Evolutionary conservation across 2,888 invertebrate species (phyloP).

Genomic region (Hololepta plana): DNA sequence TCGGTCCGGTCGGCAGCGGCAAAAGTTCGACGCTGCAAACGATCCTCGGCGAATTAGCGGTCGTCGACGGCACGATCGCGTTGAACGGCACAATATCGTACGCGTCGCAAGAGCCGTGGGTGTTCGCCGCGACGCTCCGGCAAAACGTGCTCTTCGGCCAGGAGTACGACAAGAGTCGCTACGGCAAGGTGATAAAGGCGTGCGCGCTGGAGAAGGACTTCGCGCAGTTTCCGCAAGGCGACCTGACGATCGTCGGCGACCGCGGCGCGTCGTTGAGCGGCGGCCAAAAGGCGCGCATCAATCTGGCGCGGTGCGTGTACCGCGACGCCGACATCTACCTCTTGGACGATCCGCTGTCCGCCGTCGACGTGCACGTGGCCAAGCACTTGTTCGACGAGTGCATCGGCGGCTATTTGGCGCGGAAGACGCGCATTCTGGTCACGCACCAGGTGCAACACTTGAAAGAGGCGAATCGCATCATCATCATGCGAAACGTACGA

Average conservation of each 20-base stretch:
- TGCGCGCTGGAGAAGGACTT: slow-evolving; percentile 59
- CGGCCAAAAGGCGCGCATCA: slow-evolving; percentile 63
- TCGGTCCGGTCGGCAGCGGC: slow-evolving; percentile 41
- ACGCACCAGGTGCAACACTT: slow-evolving; percentile 79
- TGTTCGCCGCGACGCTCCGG: slow-evolving; percentile 54
- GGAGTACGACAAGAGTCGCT: slow-evolving; percentile 39
- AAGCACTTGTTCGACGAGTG: slow-evolving; percentile 63
- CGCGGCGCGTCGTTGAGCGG: slow-evolving; percentile 61
- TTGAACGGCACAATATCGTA: slow-evolving; percentile 50
- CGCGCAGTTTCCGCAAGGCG: slow-evolving; percentile 49
- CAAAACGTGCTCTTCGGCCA: slow-evolving; percentile 79
- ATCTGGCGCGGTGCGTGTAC: slow-evolving; percentile 48
- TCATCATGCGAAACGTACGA: slow-evolving; percentile 43
- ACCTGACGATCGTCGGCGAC: slow-evolving; percentile 66
- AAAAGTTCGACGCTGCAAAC: slow-evolving; percentile 53
- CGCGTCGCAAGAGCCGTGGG: slow-evolving; percentile 75
- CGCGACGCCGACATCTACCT: slow-evolving; percentile 60
- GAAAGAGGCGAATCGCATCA: slow-evolving; percentile 44
- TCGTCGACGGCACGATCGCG: slow-evolving; percentile 38
- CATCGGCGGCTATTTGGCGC: slow-evolving; percentile 44
- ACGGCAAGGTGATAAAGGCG: slow-evolving; percentile 37
- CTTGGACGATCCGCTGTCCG: slow-evolving; percentile 72
- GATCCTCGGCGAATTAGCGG: slow-evolving; percentile 42
- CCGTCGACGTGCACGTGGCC: slow-evolving; percentile 68
- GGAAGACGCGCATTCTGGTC: slow-evolving; percentile 56